Evolutionary conservation across 2,797 vertebrate species (phyloP), one percentile per base, ranked within the genome.

Genomic region (Sternarchorhynchus goeldii): DNA sequence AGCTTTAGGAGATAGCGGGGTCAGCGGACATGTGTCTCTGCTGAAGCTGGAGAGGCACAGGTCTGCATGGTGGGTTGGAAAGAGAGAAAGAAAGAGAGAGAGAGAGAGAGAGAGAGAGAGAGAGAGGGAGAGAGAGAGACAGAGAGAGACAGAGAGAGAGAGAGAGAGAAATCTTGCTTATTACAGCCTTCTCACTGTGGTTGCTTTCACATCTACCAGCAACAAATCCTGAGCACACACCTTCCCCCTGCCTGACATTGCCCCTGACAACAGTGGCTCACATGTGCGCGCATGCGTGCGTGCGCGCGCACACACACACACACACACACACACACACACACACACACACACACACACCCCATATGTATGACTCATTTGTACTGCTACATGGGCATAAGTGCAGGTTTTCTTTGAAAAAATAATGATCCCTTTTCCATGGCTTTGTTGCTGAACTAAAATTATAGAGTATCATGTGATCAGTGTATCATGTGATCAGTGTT

Each of bases 1-100:
- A 68, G 70, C 71, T 67, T 68, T 21, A 59, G 29, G 31, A 25
- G 53, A 74, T 32, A 17, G 21, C 7, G 68, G 74, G 64, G 63
- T 75, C 41, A 79, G 31, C 17, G 5, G 29, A 53, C 31, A 67
- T 53, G 59, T 56, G 50, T 34, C 20, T 50, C 45, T 50, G 45
- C 45, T 50, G 45, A 3, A 50, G 45, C 10, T 50, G 8, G 14
- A 50, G 45, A 12, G 45, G 45, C 8, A 12, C 45, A 50, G 8
- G 45, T 50, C 10, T 50, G 10, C 45, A 50, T 2, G 10, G 10
- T 50, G 45, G 45, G 7, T 45, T 41, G 39, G 39, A 41, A 7
- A 41, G 39, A 12, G 41, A 45, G 41, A 45, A 12, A 45, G 41
- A 45, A 1, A 14, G 7, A 45, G 41, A 45, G 41, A 45, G 41